Conservation (phyloP, 2,888 invertebrate species). For the Erebia ligea region DNA sequence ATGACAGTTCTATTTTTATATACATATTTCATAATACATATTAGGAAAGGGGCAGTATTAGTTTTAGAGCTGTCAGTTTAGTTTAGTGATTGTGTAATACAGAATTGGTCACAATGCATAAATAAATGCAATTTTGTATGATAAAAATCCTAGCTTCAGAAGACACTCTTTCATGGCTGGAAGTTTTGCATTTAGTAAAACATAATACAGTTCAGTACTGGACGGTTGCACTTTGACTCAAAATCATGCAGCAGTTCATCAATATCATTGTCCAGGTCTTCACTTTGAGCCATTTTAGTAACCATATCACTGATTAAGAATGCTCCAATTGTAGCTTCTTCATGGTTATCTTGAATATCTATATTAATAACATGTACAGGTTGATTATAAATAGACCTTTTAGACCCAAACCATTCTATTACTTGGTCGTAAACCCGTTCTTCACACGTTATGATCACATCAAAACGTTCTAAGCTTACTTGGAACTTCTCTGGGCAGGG, state of each 20-base stretch:
- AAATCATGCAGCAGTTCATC: constrained; percentile 97
- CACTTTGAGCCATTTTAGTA: constrained; percentile 92
- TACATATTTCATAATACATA: too few relatives aligned
- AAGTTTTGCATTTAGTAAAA: constrained; percentile 85
- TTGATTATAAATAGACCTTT: constrained; percentile 90
- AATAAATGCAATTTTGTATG: too few relatives aligned
- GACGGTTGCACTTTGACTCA: constrained; percentile 93
- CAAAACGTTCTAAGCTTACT: constrained; percentile 93
- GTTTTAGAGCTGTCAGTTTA: too few relatives aligned
- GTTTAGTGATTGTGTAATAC: too few relatives aligned
- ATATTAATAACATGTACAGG: constrained; percentile 98
- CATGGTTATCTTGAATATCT: constrained; percentile 99
- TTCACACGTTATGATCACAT: constrained; percentile 98
- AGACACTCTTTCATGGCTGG: not conserved
- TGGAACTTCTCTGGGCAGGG: constrained; percentile 97
- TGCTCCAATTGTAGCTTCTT: constrained; percentile 99
- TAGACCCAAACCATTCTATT: constrained; percentile 94
- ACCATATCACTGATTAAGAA: constrained; percentile 98
- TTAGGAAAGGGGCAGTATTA: too few relatives aligned
- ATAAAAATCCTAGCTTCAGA: not conserved
- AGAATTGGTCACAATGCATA: too few relatives aligned
- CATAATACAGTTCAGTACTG: constrained; percentile 95
- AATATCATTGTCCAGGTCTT: constrained; percentile 98
- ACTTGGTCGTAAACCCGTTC: constrained; percentile 99
- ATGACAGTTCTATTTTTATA: too few relatives aligned